A percentile compares a stretch with the other conserved stretches of the same genome.
Conservation (phyloP, 1,140 invertebrate species). For the Megalopta genalis region DNA sequence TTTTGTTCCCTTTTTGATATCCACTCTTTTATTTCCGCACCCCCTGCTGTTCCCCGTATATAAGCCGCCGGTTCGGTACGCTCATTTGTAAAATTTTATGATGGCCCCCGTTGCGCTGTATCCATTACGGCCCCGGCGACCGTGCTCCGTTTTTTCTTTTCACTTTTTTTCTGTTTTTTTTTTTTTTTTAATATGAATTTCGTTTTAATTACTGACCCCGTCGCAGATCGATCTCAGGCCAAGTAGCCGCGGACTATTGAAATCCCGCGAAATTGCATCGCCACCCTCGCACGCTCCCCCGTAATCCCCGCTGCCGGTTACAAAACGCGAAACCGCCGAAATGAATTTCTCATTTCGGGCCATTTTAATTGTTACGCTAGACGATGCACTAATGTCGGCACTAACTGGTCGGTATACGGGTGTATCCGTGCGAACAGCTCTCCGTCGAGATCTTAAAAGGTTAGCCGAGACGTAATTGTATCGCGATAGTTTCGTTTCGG, state of each 20-base stretch:
- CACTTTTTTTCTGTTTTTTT: too few species aligned
- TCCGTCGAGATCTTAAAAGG: too few species aligned
- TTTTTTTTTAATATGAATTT: constrained; percentile 54
- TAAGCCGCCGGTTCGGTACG: constrained; percentile 67
- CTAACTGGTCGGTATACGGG: too few species aligned
- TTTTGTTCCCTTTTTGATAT: constrained; percentile 35
- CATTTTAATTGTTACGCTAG: too few species aligned
- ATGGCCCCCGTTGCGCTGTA: constrained; percentile 68
- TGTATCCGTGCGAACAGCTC: too few species aligned
- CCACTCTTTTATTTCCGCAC: constrained; percentile 65
- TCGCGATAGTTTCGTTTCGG: too few species aligned
- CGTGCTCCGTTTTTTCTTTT: neutral
- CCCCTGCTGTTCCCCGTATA: constrained; percentile 33
- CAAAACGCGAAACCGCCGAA: too few species aligned
- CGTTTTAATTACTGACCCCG: constrained; percentile 60
- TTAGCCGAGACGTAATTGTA: too few species aligned
- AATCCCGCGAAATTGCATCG: constrained; percentile 50
- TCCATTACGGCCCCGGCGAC: constrained; percentile 51
- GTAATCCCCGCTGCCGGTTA: too few species aligned
- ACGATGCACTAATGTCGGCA: too few species aligned
- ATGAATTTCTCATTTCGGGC: too few species aligned
- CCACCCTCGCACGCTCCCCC: constrained; percentile 1
- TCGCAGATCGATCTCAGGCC: constrained; percentile 54
- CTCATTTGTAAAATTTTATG: constrained; percentile 79
- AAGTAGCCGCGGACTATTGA: constrained; percentile 44